Evolutionary conservation across 2,113 vertebrate genomes (phyloP), one percentile per base, ranked within the genome.

Genomic region (Osmerus eperlanus): DNA sequence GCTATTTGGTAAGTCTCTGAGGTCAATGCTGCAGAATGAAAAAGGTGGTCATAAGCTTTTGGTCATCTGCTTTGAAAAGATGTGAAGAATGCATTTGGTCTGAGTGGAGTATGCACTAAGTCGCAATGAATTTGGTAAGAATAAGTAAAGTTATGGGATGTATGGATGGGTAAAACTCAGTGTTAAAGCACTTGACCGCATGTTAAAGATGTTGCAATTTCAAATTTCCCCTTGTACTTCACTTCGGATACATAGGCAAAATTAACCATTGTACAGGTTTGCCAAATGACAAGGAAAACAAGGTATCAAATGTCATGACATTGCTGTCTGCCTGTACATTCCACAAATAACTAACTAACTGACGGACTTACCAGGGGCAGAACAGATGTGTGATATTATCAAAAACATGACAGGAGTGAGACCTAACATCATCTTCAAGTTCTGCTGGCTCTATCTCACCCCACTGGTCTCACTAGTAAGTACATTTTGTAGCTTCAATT

Each of bases 361-460:
- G 0, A 25, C 3, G 29, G 3, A 72, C 13, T 19, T 28, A 14
- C 9, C 55, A 93, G 91, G 91, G 0, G 86, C 85, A 21, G 80
- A 92, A 14, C 28, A 19, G 21, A 2, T 93, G 41, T 87, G 32
- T 64, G 73, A 56, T 8, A 80, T 89, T 62, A 91, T 92, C 32
- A 71, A 89, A 72, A 85, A 92, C 74, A 93, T 93, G 92, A 92
- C 91, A 9, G 90, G 85, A 0, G 68, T 74, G 29, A 41, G 14
- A 0, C 78, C 85, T 13, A 89, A 79, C 29, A 52, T 63, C 0
- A 79, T 87, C 61, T 92, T 93, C 63, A 91, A 88, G 81, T 53
- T 91, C 72, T 92, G 92, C 80, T 93, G 91, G 92, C 85, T 78
- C 65, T 92, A 74, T 51, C 54, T 93, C 75, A 92, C 90, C 0